Conservation (phyloP, 2,797 vertebrate genomes). For the Alauda arvensis region DNA sequence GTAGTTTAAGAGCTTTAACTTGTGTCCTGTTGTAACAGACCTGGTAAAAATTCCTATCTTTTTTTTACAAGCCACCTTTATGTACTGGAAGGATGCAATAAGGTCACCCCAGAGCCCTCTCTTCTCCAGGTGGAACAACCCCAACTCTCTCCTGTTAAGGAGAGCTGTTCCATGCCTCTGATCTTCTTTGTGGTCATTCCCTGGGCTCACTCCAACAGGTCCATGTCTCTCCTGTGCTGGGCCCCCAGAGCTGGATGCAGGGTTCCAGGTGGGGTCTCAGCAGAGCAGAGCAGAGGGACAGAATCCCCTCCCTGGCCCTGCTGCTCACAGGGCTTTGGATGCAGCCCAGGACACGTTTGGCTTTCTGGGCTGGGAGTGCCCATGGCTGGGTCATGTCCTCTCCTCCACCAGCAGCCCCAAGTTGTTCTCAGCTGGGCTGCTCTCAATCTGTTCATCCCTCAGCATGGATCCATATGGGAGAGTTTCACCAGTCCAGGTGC, state of each 20-base stretch:
- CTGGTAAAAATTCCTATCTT: neutral
- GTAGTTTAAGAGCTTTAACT: neutral
- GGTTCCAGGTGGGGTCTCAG: neutral
- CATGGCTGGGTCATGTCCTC: rapidly evolving
- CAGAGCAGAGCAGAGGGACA: neutral
- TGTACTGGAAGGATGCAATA: neutral
- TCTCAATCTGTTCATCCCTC: neutral
- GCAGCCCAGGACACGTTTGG: rapidly evolving
- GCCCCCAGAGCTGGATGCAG: neutral
- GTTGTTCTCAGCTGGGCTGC: rapidly evolving
- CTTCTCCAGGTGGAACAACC: neutral
- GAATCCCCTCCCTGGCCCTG: neutral
- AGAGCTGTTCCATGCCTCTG: neutral
- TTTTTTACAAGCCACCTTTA: neutral
- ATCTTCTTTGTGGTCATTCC: too few species aligned
- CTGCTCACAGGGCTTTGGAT: neutral
- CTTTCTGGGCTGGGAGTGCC: rapidly evolving
- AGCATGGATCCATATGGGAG: neutral
- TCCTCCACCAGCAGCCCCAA: neutral
- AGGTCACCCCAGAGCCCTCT: too few species aligned
- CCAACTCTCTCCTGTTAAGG: neutral
- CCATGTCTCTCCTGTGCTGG: rapidly evolving
- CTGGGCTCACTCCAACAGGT: rapidly evolving
- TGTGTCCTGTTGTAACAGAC: rapidly evolving
- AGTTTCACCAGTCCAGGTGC: rapidly evolving